Evolutionary conservation across 1,140 invertebrate species (phyloP).

Genomic region (Adelges cooleyi): DNA sequence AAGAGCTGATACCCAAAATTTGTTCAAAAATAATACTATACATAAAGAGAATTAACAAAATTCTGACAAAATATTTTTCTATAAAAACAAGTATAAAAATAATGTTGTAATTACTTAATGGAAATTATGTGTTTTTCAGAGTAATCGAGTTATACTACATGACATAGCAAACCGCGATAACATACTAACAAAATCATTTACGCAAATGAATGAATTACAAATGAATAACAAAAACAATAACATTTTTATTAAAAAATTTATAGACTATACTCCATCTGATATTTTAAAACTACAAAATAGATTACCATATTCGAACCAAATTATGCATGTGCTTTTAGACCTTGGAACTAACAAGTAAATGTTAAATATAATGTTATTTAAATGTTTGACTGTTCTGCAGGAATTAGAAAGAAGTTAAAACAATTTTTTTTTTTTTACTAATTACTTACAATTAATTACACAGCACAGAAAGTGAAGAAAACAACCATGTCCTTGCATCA

Average conservation of each 20-base stretch:
- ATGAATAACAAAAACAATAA: background rate
- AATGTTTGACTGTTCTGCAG: no score
- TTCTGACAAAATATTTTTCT: no score
- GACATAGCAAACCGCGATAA: background rate
- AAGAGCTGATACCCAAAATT: no score
- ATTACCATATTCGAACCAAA: constrained; percentile 14
- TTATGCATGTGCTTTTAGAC: constrained; percentile 17
- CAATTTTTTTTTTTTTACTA: background rate
- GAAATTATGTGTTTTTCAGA: background rate
- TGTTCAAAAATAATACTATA: no score
- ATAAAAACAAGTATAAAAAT: no score
- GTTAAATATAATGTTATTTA: background rate
- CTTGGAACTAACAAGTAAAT: constrained; percentile 4
- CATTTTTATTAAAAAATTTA: background rate
- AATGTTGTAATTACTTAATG: no score
- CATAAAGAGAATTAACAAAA: no score
- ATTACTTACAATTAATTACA: no score
- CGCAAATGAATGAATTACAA: background rate
- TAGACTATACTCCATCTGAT: constrained; percentile 10
- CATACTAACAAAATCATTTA: constrained; percentile 10
- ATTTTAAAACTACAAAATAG: constrained; percentile 22
- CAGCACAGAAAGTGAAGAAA: constrained; percentile 2
- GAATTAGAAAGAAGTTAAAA: background rate
- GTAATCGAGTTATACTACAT: background rate
- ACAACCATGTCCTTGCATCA: background rate